Percentiles rank a stretch among this genome's conserved stretches.
These are phyloP conservation scores for Drepanosiphum platanoidis DNA, from an alignment of 2,888 invertebrate species.

Conservation along the genomic window DNA sequence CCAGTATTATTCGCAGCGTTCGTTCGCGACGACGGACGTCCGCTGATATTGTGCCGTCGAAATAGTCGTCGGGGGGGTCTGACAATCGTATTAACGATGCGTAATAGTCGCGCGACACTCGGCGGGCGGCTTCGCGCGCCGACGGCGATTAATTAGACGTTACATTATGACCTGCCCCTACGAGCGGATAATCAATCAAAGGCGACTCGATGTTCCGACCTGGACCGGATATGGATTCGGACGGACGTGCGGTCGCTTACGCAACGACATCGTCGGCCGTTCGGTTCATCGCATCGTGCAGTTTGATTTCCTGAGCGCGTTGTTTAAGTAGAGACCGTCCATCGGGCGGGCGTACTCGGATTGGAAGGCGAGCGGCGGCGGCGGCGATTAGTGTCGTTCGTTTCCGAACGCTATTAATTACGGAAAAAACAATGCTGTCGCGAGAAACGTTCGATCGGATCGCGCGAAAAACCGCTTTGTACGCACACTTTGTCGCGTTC, in stretches of 20 bases:
- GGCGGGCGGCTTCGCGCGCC: not conserved
- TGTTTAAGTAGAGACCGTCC: too few relatives aligned
- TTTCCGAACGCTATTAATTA: too few relatives aligned
- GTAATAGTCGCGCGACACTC: not conserved
- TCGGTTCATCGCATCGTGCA: too few relatives aligned
- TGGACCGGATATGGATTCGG: not conserved
- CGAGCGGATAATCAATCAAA: not conserved
- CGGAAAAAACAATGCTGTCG: too few relatives aligned
- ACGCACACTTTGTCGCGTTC: too few relatives aligned
- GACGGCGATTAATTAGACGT: slow-evolving; percentile 21
- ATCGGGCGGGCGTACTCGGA: not conserved
- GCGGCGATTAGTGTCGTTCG: too few relatives aligned
- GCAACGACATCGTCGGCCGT: not conserved
- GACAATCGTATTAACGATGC: not conserved
- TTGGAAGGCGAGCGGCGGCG: too few relatives aligned
- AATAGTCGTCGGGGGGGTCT: not conserved
- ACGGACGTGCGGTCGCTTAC: not conserved
- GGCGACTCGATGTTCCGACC: not conserved
- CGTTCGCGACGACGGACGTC: not conserved
- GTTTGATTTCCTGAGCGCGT: too few relatives aligned
- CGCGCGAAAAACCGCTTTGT: too few relatives aligned
- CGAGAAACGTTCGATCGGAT: too few relatives aligned
- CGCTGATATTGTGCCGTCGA: slow-evolving; percentile 2
- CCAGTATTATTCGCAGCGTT: not conserved
- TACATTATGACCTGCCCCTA: too few relatives aligned